Evolutionary conservation across 2,888 invertebrate genomes (phyloP), one percentile per base, ranked within the genome.

Genomic region (Chydorus sphaericus): DNA sequence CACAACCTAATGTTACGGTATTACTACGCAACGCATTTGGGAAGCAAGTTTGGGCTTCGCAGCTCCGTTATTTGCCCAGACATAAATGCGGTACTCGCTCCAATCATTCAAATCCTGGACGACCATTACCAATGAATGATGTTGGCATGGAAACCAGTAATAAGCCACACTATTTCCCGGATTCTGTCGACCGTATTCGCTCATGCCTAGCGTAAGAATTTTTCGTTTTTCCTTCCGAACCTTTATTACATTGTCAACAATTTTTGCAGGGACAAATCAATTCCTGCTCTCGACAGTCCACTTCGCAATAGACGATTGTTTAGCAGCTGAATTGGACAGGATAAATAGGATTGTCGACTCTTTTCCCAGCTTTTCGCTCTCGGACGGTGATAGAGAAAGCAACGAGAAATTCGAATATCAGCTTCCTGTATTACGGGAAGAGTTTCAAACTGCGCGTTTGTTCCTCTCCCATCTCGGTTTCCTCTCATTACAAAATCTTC

Each of bases 401-500:
- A 59, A 57, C 61, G 63, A 57, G 59, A 65, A 65, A 55, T 63
- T 62, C 1, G 90, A 90, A 66, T 86, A 85, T 62, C 71, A 77
- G 0, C 84, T 90, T 2, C 90, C 88, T 0, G 76, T 81, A 3
- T 82, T 86, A 3, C 87, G 87, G 62, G 85, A 89, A 56, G 92
- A 93, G 68, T 96, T 94, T 67, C 93, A 96, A 72, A 93, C 96
- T 0, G 90, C 96, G 2, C 77, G 97, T 52, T 74, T 97, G 28
- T 92, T 98, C 69, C 74, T 98, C 18, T 92, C 94, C 3, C 93
- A 97, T 70, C 92, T 97, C 70, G 97, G 97, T 1, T 85, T 94
- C 65, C 73, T 97, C 18, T 73, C 75, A 7, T 65, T 74, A 36
- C 72, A 73, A 55, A 80, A 82, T 37, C 70, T 75, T 36, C 75